Evolutionary conservation across 2,797 vertebrate species (phyloP), one percentile per base, ranked within the genome.

Genomic region (Melanotaenia boesemani): DNA sequence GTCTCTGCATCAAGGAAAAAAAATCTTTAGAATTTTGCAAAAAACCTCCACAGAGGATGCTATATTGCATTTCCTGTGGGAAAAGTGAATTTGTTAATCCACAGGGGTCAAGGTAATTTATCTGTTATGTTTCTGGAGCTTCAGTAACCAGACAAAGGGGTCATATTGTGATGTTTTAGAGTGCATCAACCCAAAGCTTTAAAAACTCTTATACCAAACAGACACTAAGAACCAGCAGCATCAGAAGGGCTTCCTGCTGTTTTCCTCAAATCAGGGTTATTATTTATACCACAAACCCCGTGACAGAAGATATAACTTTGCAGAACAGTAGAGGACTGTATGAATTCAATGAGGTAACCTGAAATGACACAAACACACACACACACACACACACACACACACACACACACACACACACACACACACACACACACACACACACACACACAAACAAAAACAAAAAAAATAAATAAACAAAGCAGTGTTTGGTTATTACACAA

Each of bases 91-190:
- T 41, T 48, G 16, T 34, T 18, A 22, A 26, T 56, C 37, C 61
- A 28, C 20, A 18, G 15, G 10, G 20, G 11, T 50, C 36, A 74
- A 58, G 37, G 55, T 61, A 34, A 67, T 68, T 24, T 54, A 66
- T 56, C 15, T 37, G 50, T 48, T 57, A 4, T 16, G 16, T 50
- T 63, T 61, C 61, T 68, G 46, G 37, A 67, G 34, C 5, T 6
- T 56, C 36, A 12, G 39, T 24, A 48, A 46, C 18, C 44, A 46
- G 18, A 48, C 46, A 46, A 62, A 67, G 54, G 22, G 44, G 24
- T 1, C 37, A 12, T 26, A 13, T 55, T 39, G 10, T 46, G 28
- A 30, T 58, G 11, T 61, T 37, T 60, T 39, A 61, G 58, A 48
- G 22, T 10, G 37, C 11, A 4, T 18, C 32, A 56, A 15, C 11